phyloP scores from a whole-genome alignment of 2,888 invertebrate genomes.

The Drosophila glabriapex region DNA sequence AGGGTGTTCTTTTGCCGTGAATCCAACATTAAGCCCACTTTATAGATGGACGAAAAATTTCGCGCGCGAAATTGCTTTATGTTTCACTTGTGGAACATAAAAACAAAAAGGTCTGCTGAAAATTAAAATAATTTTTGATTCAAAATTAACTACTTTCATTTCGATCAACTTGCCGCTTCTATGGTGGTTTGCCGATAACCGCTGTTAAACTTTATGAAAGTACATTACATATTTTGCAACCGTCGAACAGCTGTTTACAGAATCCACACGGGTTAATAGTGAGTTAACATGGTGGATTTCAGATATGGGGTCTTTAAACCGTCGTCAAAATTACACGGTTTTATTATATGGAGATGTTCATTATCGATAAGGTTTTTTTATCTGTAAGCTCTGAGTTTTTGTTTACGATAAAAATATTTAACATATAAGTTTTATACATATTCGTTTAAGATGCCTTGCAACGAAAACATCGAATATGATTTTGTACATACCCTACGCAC shows the following conservation, averaged over 20 bases:
- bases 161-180: too few relatives aligned
- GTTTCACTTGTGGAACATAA: too few relatives aligned
- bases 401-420: not conserved
- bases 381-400: not conserved
- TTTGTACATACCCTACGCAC: not conserved
- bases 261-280: not conserved
- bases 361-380: not conserved
- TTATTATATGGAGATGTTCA: not conserved
- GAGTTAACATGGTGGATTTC: not conserved
- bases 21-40: too few relatives aligned
- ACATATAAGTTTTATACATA: not conserved
- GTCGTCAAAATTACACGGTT: not conserved
- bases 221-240: not conserved
- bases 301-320: not conserved
- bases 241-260: not conserved
- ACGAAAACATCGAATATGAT: not conserved
- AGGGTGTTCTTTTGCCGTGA: too few relatives aligned
- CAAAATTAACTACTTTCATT: too few relatives aligned
- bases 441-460: not conserved
- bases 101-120: too few relatives aligned
- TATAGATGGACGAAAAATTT: too few relatives aligned
- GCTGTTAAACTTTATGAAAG: not conserved
- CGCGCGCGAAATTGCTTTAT: too few relatives aligned
- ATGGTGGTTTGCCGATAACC: not conserved
- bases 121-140: too few relatives aligned